These are phyloP conservation scores for Nebria ingens DNA, from an alignment of 1,140 invertebrate species.

Conservation along the genomic window DNA sequence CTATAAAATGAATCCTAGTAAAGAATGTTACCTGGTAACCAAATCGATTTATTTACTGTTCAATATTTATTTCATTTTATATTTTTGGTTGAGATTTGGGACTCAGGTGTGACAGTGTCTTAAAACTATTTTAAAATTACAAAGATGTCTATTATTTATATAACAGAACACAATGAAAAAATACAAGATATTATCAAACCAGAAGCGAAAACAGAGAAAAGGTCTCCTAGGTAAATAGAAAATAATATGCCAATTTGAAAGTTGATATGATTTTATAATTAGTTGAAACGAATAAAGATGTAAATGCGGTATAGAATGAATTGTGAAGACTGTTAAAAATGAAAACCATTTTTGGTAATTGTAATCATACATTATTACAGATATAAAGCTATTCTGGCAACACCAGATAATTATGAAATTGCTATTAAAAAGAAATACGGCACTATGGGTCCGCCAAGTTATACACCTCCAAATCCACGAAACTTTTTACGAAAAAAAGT, in stretches of 20 bases:
- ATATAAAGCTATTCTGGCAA: background rate
- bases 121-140: background rate
- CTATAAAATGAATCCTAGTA: too few relatives aligned
- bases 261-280: too few relatives aligned
- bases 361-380: slow-evolving; percentile 11
- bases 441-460: slow-evolving; percentile 48
- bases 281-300: too few relatives aligned
- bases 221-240: slow-evolving; percentile 18
- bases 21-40: background rate
- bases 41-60: background rate
- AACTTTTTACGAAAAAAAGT: slow-evolving; percentile 47
- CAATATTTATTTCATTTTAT: background rate
- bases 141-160: slow-evolving; percentile 37
- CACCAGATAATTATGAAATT: background rate
- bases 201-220: slow-evolving; percentile 19
- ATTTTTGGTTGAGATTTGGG: background rate
- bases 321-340: too few relatives aligned
- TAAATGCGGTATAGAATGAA: too few relatives aligned
- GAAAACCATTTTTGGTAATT: slow-evolving; percentile 5
- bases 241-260: too few relatives aligned
- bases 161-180: slow-evolving; percentile 38
- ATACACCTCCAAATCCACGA: slow-evolving; percentile 40
- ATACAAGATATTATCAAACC: slow-evolving; percentile 34
- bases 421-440: slow-evolving; percentile 31
- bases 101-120: background rate